Conservation (phyloP, 2,113 vertebrate genomes). For the Diphyllodes magnificus region DNA sequence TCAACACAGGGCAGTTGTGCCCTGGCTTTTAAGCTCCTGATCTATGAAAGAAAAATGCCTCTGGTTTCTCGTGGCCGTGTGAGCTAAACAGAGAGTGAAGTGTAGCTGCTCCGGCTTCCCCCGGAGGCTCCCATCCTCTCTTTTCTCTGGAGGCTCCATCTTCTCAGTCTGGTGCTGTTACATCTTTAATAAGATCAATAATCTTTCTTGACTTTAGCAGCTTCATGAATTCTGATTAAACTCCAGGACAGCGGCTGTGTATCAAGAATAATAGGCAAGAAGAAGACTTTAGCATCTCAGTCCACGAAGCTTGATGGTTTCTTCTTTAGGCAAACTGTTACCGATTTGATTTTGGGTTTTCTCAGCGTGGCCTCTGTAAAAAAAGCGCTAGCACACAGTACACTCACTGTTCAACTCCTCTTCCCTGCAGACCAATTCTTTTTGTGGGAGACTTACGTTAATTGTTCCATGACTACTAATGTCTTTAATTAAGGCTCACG, state of each 20-base stretch:
- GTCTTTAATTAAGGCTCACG: slow-evolving; percentile 42
- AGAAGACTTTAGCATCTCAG: slow-evolving; percentile 4
- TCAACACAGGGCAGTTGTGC: neutral
- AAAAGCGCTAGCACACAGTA: neutral
- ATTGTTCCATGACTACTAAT: slow-evolving; percentile 28
- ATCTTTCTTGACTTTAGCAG: neutral
- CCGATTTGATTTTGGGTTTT: slow-evolving; percentile 5
- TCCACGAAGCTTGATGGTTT: neutral
- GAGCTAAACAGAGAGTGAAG: neutral
- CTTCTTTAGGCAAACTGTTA: slow-evolving; percentile 14
- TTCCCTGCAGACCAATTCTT: slow-evolving; percentile 2
- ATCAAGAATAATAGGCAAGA: slow-evolving; percentile 26
- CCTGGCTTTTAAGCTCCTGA: neutral
- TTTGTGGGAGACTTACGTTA: neutral
- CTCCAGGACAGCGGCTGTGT: neutral
- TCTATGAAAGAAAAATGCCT: neutral
- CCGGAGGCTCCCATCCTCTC: neutral
- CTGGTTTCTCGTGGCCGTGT: rapidly evolving
- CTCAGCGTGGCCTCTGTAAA: neutral
- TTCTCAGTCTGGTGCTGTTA: neutral
- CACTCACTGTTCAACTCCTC: neutral
- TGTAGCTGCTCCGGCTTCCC: neutral
- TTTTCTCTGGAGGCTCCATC: neutral
- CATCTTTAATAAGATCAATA: slow-evolving; percentile 48
- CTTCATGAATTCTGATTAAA: slow-evolving; percentile 44